A percentile compares a stretch with the other conserved stretches of the same genome.
phyloP scores from a whole-genome alignment of 2,113 vertebrate species.

The Dryoscopus gambensis region DNA sequence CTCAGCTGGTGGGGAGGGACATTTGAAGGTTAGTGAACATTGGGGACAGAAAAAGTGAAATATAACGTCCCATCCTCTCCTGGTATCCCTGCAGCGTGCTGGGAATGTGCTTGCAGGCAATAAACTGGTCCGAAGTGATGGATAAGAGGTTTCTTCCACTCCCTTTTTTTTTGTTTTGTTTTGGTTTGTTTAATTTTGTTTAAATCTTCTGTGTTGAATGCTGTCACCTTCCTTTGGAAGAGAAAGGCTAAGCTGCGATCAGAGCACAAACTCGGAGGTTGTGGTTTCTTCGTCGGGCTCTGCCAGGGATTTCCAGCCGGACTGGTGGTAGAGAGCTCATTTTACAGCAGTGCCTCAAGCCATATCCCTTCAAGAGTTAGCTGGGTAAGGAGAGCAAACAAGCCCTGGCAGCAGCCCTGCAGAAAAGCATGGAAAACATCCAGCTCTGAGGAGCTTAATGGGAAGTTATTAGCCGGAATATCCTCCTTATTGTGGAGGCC shows the following conservation, averaged over 20 bases:
- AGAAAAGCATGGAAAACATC: conserved; percentile 36
- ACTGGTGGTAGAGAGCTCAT: neutral
- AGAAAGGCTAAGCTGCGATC: neutral
- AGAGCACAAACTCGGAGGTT: neutral
- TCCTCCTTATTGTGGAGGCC: conserved; percentile 41
- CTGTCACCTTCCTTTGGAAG: neutral
- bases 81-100: neutral
- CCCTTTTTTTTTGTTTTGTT: neutral
- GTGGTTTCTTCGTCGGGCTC: neutral
- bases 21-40: neutral
- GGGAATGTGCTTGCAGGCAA: neutral
- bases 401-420: conserved; percentile 25
- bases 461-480: conserved; percentile 59
- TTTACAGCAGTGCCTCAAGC: neutral
- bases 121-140: neutral
- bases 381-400: conserved; percentile 31
- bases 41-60: neutral
- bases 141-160: neutral
- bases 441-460: conserved; percentile 46
- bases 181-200: neutral
- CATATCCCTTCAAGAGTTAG: conserved; percentile 1
- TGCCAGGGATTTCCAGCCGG: conserved; percentile 4
- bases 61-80: neutral
- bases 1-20: neutral
- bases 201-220: accelerated